Conservation (phyloP, 2,888 invertebrate genomes). For the Rhagonycha lutea region DNA sequence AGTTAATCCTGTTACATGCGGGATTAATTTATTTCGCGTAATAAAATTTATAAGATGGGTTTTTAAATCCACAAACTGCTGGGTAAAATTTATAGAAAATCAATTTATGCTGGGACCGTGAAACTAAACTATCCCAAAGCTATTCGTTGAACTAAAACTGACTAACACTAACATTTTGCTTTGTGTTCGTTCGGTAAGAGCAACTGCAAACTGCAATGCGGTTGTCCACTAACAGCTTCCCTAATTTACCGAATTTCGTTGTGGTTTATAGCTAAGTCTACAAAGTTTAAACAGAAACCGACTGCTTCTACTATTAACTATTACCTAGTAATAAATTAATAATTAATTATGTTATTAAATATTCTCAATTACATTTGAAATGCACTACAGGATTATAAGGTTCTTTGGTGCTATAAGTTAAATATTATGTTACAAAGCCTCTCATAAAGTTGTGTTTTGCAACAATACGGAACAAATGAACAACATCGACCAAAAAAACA, state of each 20-base stretch:
- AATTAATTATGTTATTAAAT: background rate
- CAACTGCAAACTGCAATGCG: slow-evolving; percentile 26
- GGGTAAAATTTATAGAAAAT: slow-evolving; percentile 13
- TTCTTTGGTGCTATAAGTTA: no score
- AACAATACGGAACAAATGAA: no score
- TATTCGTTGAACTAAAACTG: background rate
- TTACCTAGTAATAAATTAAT: background rate
- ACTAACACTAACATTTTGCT: background rate
- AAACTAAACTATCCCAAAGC: background rate
- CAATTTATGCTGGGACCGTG: slow-evolving; percentile 6
- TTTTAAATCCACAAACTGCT: background rate
- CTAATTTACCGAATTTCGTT: slow-evolving; percentile 15
- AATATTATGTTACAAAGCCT: no score
- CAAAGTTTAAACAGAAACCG: background rate
- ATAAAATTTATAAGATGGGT: background rate
- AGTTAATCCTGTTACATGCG: background rate
- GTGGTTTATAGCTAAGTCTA: slow-evolving; percentile 9
- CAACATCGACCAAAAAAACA: no score
- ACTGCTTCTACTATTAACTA: background rate
- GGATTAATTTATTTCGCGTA: background rate
- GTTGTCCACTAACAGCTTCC: slow-evolving; percentile 26
- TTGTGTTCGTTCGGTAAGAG: background rate
- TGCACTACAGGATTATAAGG: background rate
- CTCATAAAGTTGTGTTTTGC: no score
- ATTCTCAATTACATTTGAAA: background rate